Conservation (phyloP, 2,797 vertebrate genomes). For the Dendrocincla tyrannina region DNA sequence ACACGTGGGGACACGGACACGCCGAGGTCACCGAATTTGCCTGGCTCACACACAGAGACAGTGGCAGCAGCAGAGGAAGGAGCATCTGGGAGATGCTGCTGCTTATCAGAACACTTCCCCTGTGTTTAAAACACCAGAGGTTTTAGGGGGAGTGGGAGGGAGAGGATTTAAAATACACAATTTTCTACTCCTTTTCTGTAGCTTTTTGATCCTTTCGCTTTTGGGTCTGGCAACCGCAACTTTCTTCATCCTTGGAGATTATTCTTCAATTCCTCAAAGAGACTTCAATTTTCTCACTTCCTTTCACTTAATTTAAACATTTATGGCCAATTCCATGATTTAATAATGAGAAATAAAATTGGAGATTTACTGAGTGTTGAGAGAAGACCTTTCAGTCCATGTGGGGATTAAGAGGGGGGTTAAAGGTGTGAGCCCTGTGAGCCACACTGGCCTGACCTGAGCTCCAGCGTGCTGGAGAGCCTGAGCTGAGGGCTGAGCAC, state of each 20-base stretch:
- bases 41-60: neutral
- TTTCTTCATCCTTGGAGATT: constrained; percentile 65
- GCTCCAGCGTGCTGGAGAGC: neutral
- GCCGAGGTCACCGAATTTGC: fast-evolving
- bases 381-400: constrained; percentile 64
- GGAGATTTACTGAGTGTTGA: constrained; percentile 68
- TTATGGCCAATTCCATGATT: constrained; percentile 73
- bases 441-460: neutral
- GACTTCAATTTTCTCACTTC: constrained; percentile 67
- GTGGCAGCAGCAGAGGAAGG: neutral
- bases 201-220: constrained; percentile 45
- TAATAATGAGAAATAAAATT: constrained; percentile 78
- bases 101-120: neutral
- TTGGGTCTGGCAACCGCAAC: constrained; percentile 36
- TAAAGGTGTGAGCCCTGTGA: constrained; percentile 18
- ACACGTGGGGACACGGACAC: neutral
- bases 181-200: constrained; percentile 11
- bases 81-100: neutral
- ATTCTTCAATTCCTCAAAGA: constrained; percentile 64
- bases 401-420: constrained; percentile 54
- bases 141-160: neutral
- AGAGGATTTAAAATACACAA: neutral
- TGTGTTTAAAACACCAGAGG: neutral
- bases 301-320: constrained; percentile 77
- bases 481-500: neutral